Evolutionary conservation across 2,113 vertebrate species (phyloP).

Genomic region (Zapornia atra): DNA sequence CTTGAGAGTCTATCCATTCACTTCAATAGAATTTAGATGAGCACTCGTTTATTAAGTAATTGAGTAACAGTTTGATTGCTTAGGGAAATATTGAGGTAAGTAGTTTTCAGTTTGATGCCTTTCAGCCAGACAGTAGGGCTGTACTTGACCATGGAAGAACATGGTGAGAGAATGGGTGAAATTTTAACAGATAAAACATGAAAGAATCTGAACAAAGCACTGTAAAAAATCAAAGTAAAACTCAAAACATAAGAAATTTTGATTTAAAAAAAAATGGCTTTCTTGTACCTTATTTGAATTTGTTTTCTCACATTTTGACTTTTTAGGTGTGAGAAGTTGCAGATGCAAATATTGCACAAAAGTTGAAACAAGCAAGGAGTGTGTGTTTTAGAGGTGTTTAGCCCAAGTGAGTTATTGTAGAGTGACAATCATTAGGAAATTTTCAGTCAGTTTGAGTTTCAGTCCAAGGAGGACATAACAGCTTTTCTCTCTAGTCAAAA

Average conservation of each 20-base stretch:
- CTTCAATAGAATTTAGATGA: slow-evolving; percentile 1
- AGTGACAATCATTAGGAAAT: not conserved
- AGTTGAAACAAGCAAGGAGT: not conserved
- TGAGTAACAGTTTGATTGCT: not conserved
- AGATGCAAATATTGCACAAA: not conserved
- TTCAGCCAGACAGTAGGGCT: not conserved
- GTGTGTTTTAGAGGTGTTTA: not conserved
- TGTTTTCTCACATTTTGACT: not conserved
- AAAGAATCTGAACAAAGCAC: not conserved
- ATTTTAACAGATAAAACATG: not conserved
- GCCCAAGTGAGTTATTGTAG: not conserved
- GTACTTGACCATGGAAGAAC: not conserved
- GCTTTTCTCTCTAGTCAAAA: not conserved
- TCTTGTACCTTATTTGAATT: not conserved
- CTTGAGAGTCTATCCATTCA: not conserved
- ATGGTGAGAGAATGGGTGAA: not conserved
- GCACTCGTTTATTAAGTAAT: not conserved
- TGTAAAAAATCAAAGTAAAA: not conserved
- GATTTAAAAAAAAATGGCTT: not conserved
- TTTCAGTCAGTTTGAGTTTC: not conserved
- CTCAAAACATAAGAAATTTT: not conserved
- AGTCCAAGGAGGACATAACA: not conserved
- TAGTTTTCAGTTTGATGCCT: not conserved
- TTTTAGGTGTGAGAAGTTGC: not conserved
- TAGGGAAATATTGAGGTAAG: not conserved